Conservation (phyloP, 2,113 vertebrate species). For the Dissostichus mawsoni region DNA sequence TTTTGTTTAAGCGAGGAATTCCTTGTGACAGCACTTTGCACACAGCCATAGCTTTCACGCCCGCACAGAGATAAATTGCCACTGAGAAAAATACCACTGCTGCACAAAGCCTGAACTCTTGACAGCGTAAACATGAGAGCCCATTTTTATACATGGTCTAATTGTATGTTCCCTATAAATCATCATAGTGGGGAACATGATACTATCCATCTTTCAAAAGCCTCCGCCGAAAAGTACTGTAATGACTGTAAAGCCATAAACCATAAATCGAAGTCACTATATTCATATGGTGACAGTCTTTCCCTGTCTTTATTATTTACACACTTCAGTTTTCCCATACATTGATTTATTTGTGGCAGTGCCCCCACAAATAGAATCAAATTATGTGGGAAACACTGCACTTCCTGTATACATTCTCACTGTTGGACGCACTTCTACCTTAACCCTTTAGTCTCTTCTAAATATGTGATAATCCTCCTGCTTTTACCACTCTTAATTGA, state of each 20-base stretch:
- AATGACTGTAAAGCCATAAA: slow-evolving; percentile 50
- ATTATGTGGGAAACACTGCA: too few species aligned
- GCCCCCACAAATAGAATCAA: too few species aligned
- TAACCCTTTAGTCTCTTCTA: not conserved
- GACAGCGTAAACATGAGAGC: slow-evolving; percentile 62
- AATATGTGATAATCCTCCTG: slow-evolving; percentile 7
- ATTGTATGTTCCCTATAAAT: slow-evolving; percentile 66
- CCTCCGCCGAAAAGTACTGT: slow-evolving; percentile 26
- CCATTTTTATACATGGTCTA: slow-evolving; percentile 61
- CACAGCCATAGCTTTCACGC: slow-evolving; percentile 58
- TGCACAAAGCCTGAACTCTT: slow-evolving; percentile 63
- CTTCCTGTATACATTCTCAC: not conserved
- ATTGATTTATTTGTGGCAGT: too few species aligned
- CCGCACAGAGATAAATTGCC: slow-evolving; percentile 65
- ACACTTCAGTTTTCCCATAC: not conserved
- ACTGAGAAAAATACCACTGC: slow-evolving; percentile 47
- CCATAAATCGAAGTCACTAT: slow-evolving; percentile 38
- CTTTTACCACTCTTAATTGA: slow-evolving; percentile 6
- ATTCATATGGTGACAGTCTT: slow-evolving; percentile 39
- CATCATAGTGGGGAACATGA: slow-evolving; percentile 22
- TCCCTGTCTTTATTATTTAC: slow-evolving; percentile 36
- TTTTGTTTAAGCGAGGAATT: slow-evolving; percentile 68
- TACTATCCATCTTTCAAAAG: slow-evolving; percentile 51
- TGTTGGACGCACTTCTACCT: not conserved
- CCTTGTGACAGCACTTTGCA: slow-evolving; percentile 64